Percentiles rank a stretch among this genome's conserved stretches.
Evolutionary conservation across 1,140 invertebrate genomes (phyloP).

Genomic region (Vanessa atalanta): DNA sequence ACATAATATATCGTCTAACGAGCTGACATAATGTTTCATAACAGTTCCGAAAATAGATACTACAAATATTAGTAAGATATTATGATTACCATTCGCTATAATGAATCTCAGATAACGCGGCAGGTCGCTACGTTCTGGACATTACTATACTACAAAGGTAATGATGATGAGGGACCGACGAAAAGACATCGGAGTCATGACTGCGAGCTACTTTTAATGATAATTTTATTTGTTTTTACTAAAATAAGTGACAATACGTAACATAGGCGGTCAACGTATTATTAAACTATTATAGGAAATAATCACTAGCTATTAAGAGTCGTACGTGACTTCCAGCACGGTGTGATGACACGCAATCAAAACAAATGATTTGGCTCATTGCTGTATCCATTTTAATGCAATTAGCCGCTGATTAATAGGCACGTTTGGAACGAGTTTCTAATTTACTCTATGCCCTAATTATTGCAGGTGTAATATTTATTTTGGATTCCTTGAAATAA

Average conservation of each 20-base stretch:
- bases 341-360: constrained; percentile 26
- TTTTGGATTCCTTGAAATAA: background rate
- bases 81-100: no score
- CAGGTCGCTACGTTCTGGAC: no score
- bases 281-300: constrained; percentile 17
- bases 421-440: constrained; percentile 21
- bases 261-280: constrained; percentile 2
- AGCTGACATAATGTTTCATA: no score
- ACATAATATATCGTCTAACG: no score
- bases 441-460: constrained; percentile 22
- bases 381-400: constrained; percentile 29
- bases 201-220: background rate
- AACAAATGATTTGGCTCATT: constrained; percentile 47
- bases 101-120: no score
- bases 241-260: background rate
- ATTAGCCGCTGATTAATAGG: constrained; percentile 21
- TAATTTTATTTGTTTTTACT: constrained; percentile 5
- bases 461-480: constrained; percentile 2
- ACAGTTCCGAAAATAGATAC: no score
- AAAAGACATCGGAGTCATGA: no score
- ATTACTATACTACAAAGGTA: no score
- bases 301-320: constrained; percentile 12
- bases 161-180: no score
- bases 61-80: no score
- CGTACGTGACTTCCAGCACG: constrained; percentile 45